Evolutionary conservation across 1,140 invertebrate species (phyloP).

Genomic region (Calycopis cecrops): DNA sequence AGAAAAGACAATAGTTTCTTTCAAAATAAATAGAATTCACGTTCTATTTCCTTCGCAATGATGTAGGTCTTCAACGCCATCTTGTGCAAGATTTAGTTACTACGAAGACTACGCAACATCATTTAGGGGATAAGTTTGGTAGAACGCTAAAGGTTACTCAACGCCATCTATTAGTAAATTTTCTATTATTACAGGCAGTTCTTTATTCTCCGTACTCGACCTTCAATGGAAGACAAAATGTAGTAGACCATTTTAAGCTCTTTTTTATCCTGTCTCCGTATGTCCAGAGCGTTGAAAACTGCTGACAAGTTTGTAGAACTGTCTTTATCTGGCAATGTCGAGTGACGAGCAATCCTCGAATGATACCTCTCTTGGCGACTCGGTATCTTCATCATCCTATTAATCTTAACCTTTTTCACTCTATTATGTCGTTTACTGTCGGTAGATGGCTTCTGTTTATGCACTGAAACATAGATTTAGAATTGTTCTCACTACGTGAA

Average conservation of each 20-base stretch:
- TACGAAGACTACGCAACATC: no score
- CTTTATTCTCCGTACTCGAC: slow-evolving; percentile 49
- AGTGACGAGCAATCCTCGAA: no score
- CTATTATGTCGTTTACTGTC: no score
- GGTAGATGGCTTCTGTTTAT: slow-evolving; percentile 33
- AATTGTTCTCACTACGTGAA: no score
- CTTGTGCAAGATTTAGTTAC: no score
- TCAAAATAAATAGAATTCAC: not conserved
- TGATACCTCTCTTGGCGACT: slow-evolving; percentile 26
- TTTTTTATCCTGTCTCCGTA: slow-evolving; percentile 39
- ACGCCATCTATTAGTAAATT: not conserved
- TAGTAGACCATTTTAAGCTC: slow-evolving; percentile 49
- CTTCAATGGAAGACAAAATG: slow-evolving; percentile 52
- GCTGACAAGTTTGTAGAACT: slow-evolving; percentile 28
- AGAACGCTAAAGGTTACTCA: no score
- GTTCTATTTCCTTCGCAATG: not conserved
- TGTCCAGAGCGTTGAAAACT: slow-evolving; percentile 35
- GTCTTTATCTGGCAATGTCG: not conserved
- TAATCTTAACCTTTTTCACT: no score
- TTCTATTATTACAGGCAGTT: slow-evolving; percentile 21
- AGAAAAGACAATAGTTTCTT: no score
- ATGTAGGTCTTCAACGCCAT: not conserved
- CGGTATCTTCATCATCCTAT: slow-evolving; percentile 60
- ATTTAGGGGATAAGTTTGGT: no score
- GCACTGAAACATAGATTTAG: no score